Conservation (phyloP, 92 coral and sea anemone genomes). For the Palythoa caribaeorum region DNA sequence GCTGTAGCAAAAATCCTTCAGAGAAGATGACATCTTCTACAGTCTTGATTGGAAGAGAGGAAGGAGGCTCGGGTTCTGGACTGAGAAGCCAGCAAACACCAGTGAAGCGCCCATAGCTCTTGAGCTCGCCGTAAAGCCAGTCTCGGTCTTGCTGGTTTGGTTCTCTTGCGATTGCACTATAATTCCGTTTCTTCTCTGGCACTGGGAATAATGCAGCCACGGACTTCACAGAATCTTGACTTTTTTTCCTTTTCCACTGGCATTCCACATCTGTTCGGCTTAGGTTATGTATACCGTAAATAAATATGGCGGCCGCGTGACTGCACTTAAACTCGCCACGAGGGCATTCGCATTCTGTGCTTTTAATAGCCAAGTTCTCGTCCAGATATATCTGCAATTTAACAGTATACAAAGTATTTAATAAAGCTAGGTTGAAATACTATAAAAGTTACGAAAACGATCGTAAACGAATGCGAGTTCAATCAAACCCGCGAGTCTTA, state of each 20-base stretch:
- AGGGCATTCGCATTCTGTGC: background rate
- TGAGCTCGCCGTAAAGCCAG: constrained; percentile 1
- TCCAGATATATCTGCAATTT: background rate
- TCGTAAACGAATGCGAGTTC: no score
- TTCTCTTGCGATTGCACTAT: background rate
- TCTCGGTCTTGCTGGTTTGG: constrained; percentile 8
- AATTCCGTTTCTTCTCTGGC: constrained; percentile 10
- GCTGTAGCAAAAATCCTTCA: constrained; percentile 41
- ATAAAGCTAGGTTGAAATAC: no score
- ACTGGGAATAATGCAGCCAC: constrained; percentile 2
- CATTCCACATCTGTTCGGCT: background rate
- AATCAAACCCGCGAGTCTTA: no score
- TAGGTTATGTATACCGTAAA: background rate
- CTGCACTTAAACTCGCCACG: no score
- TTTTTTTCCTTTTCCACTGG: background rate
- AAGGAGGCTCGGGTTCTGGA: constrained; percentile 50
- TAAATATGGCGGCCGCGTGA: no score
- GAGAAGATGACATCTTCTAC: constrained; percentile 52
- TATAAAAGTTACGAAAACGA: no score
- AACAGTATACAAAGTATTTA: constrained; percentile 1
- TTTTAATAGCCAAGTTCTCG: background rate
- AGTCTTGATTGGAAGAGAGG: constrained; percentile 46
- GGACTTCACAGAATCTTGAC: constrained; percentile 8
- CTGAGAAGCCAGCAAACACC: constrained; percentile 57
- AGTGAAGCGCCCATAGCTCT: constrained; percentile 48